Base-by-base conservation (phyloP, 2,113 vertebrate genomes). In the Acanthochromis polyacanthus region DNA sequence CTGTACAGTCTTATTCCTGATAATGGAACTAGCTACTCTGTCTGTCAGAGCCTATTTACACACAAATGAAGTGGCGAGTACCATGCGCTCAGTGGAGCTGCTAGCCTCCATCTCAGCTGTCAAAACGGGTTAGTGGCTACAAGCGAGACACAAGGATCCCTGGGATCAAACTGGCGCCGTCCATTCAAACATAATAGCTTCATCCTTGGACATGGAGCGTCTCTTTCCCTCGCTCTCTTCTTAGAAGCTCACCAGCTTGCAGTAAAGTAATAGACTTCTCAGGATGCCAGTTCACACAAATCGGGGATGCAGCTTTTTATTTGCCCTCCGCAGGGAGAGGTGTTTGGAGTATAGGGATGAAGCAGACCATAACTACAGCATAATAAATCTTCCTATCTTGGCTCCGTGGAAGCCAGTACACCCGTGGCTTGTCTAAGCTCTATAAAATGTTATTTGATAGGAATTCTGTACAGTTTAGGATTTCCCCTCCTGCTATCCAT, bases 21-120 rank as follows among this genome's bases (percentile, higher is more conserved):
- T 93, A 93, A 92, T 91, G 89, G 88, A 86, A 85, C 71, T 15
- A 85, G 88, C 92, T 74, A 43, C 69, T 87, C 81, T 19, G 81
- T 89, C 89, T 92, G 93, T 92, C 93, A 84, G 86, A 65, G 82
- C 86, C 88, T 84, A 92, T 93, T 93, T 92, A 90, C 89, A 83
- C 91, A 89, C 90, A 90, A 91, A 91, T 90, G 91, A 93, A 92
- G 91, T 82, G 87, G 89, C 79, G 58, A 88, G 90, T 50, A 59
- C 57, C 75, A 17, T 53, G 76, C 68, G 59, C 88, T 88, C 88
- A 43, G 82, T 16, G 77, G 91, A 89, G 86, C 82, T 36, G 85
- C 90, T 86, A 50, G 88, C 89, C 88, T 82, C 91, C 85, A 84
- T 91, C 90, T 88, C 85, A 28, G 82, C 92, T 93, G 93, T 93